Percentiles rank a stretch among this genome's conserved stretches.
These are phyloP conservation scores for Rhinoderma darwinii DNA, from an alignment of 2,113 vertebrate species.

Conservation along the genomic window DNA sequence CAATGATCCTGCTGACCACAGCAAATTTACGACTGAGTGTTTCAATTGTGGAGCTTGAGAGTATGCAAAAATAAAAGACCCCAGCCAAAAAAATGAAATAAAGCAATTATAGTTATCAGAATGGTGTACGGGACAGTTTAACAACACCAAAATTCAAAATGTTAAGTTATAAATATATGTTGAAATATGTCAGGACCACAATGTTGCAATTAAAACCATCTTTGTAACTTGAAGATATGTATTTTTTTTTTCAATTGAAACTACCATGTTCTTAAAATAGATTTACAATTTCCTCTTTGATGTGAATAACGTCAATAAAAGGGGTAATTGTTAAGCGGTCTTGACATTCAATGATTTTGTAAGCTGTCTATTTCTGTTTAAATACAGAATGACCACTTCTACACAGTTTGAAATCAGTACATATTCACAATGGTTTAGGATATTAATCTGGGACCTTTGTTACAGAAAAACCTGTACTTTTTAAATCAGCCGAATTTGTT, in stretches of 20 bases:
- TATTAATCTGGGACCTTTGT: background rate
- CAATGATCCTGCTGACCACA: too few species aligned
- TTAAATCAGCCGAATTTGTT: background rate
- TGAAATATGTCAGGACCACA: background rate
- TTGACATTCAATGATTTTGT: background rate
- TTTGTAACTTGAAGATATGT: background rate
- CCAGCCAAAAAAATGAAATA: too few species aligned
- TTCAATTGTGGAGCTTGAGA: too few species aligned
- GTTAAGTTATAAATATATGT: background rate
- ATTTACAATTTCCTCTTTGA: background rate
- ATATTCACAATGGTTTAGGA: background rate
- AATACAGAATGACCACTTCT: slow-evolving; percentile 6
- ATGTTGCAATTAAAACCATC: background rate
- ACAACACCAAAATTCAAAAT: too few species aligned
- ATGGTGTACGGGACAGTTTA: too few species aligned
- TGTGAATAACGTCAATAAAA: background rate
- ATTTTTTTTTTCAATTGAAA: background rate
- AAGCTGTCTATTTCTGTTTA: background rate
- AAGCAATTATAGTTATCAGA: too few species aligned
- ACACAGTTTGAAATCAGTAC: background rate
- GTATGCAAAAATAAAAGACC: too few species aligned
- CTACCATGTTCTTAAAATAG: background rate
- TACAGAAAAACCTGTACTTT: background rate
- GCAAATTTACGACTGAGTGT: too few species aligned
- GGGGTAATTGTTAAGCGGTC: background rate